Conservation (phyloP, 2,888 invertebrate genomes). For the Nasonia oneida region DNA sequence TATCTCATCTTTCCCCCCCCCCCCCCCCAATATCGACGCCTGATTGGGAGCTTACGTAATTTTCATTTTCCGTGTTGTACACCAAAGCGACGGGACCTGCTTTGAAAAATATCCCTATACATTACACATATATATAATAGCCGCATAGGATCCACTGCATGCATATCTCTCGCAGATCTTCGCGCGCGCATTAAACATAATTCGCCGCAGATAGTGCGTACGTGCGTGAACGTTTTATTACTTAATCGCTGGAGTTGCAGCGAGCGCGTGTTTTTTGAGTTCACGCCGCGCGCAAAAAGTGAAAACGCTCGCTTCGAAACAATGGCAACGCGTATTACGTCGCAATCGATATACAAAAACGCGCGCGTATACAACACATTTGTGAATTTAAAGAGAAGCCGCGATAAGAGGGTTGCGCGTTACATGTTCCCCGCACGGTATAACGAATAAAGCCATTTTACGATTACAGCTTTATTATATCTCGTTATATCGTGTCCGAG, state of each 20-base stretch:
- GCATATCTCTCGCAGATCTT: background rate
- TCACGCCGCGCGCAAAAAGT: background rate
- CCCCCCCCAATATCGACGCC: background rate
- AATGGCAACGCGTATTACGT: background rate
- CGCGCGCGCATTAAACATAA: background rate
- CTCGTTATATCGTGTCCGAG: background rate
- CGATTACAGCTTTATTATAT: background rate
- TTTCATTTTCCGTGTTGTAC: background rate
- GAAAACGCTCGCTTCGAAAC: background rate
- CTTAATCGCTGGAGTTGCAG: background rate
- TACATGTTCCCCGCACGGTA: background rate
- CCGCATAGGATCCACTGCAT: too few species aligned
- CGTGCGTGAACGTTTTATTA: background rate
- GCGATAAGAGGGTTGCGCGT: background rate
- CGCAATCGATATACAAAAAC: background rate
- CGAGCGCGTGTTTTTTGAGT: background rate
- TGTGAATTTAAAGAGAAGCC: background rate
- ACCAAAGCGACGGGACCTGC: background rate
- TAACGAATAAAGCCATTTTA: background rate
- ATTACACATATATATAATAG: too few species aligned
- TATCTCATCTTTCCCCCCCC: background rate
- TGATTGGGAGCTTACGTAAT: conserved; percentile 30
- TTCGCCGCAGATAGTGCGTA: background rate
- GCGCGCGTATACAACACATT: background rate
- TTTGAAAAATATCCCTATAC: background rate